A percentile compares a stretch with the other conserved stretches of the same genome.
phyloP scores from a whole-genome alignment of 2,113 vertebrate genomes.

The Calidris pugnax region DNA sequence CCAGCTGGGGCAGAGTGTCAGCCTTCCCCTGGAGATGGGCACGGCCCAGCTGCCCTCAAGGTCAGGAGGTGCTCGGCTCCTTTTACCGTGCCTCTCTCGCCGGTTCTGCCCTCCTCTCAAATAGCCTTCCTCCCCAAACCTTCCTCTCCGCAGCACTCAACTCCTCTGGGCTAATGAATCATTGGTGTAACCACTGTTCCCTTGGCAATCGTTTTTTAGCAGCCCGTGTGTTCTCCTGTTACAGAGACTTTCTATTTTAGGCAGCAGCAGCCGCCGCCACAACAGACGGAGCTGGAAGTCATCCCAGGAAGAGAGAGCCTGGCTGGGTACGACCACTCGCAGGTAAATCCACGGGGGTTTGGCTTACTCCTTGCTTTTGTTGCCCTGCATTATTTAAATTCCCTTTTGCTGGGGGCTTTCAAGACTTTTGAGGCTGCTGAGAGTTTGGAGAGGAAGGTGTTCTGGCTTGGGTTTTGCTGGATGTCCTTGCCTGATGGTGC shows the following conservation, averaged over 20 bases:
- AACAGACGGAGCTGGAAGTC: conserved; percentile 87
- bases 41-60: conserved; percentile 82
- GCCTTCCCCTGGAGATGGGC: conserved; percentile 84
- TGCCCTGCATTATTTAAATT: background rate
- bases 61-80: conserved; percentile 74
- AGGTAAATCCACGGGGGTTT: conserved; percentile 25
- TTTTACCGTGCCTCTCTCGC: background rate
- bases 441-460: background rate
- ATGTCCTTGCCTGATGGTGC: background rate
- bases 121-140: background rate
- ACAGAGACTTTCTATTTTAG: conserved; percentile 41
- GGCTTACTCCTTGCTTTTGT: fast-evolving
- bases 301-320: conserved; percentile 81
- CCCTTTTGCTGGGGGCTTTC: background rate
- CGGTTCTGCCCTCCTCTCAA: background rate
- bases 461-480: background rate
- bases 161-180: background rate
- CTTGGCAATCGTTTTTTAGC: background rate
- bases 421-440: background rate
- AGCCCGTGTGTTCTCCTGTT: background rate
- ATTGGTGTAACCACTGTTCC: background rate
- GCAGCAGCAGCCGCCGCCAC: conserved; percentile 79
- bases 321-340: conserved; percentile 80
- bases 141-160: background rate
- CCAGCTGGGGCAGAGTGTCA: conserved; percentile 83